Evolutionary conservation across 2,888 invertebrate species (phyloP).

Genomic region (Cerceris rybyensis): DNA sequence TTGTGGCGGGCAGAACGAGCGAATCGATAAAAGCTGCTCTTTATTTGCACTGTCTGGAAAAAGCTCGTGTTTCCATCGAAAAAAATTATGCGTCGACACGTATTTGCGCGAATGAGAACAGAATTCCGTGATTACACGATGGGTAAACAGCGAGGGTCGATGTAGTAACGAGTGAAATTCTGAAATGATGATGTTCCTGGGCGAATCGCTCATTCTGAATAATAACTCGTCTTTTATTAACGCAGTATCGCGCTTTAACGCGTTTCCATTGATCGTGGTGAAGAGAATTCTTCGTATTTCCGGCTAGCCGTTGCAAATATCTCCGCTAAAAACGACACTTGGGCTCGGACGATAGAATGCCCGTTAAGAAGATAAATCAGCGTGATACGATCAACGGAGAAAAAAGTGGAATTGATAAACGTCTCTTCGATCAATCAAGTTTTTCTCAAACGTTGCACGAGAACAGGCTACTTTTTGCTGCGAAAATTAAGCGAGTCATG

Average conservation of each 20-base stretch:
- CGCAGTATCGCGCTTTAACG: conserved; percentile 7
- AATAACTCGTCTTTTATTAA: conserved; percentile 29
- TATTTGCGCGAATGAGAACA: conserved; percentile 11
- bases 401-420: neutral
- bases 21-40: neutral
- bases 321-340: neutral
- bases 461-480: too few relatives aligned
- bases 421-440: neutral
- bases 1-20: too few relatives aligned
- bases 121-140: conserved; percentile 24
- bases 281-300: conserved; percentile 2
- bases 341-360: neutral
- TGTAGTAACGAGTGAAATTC: conserved; percentile 3
- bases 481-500: too few relatives aligned
- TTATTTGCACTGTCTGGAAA: neutral
- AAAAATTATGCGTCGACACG: conserved; percentile 10
- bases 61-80: neutral
- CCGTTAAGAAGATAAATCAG: neutral
- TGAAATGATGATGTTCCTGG: neutral
- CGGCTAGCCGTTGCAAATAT: neutral
- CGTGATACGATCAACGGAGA: neutral
- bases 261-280: conserved; percentile 17
- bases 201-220: conserved; percentile 7
- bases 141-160: conserved; percentile 7
- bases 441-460: too few relatives aligned